Base-by-base conservation (phyloP, 2,797 vertebrate genomes). In the Benthosema pterotum region DNA sequence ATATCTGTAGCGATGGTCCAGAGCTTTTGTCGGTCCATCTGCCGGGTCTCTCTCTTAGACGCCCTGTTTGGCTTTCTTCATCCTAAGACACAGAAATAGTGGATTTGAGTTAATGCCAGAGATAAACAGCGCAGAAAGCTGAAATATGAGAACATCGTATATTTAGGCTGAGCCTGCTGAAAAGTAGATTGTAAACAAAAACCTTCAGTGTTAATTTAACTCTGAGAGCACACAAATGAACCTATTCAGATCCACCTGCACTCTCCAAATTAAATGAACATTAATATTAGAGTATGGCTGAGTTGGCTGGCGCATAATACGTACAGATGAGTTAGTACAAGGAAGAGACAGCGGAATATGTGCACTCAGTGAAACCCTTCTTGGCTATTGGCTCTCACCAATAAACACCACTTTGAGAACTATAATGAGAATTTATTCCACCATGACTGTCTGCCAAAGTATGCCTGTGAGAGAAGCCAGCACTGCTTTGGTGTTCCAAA, bases 61-160 rank as follows among this genome's bases (percentile, higher is more conserved):
- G 60, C 47, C 63, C 52, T 76, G 66, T 81, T 87, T 92, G 73
- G 65, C 63, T 75, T 88, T 92, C 83, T 89, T 94, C 86, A 92
- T 87, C 80, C 93, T 94, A 77, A 16, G 79, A 58, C 6, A 80
- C 58, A 79, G 48, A 25, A 2, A 63, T 58, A 59, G 28, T 58
- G 43, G 1, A 19, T 19, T 15, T 58, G 25, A 63, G 58, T 62
- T 71, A 32, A 58, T 22, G 52, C 5, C 5, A 6, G 47, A 47
- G 53, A 7, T 53, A 56, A 53, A 3, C 0, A 11, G 28, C 15
- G 0, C 42, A 28, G 15, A 54, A 22, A 2, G 17, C 8, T 9
- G 5, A 18, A 3, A 42, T 6, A 52, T 11, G 32, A 38, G 8
- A 38, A 38, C 32, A 38, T 46, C n/a, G n/a, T 46, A 13, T 46